Percentiles rank a stretch among this genome's conserved stretches.
Conservation (phyloP, 2,113 vertebrate genomes). For the Takifugu flavidus region DNA sequence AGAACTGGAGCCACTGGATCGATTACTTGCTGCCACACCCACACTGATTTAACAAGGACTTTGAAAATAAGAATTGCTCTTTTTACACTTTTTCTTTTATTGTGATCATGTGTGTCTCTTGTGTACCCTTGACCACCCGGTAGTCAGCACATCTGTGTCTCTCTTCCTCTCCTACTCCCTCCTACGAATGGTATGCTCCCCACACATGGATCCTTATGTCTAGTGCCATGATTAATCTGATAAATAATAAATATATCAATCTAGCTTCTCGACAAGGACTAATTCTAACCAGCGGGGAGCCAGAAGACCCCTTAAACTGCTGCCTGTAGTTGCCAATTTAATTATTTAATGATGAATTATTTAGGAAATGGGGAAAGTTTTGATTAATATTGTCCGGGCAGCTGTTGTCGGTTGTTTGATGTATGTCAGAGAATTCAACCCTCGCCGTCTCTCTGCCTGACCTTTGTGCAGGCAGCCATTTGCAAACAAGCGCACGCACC, state of each 20-base stretch:
- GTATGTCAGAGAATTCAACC: slow-evolving; percentile 90
- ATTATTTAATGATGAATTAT: slow-evolving; percentile 99
- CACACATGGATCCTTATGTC: slow-evolving; percentile 86
- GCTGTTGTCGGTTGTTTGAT: slow-evolving; percentile 94
- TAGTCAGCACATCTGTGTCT: slow-evolving; percentile 67
- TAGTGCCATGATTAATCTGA: slow-evolving; percentile 98
- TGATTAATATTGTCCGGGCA: slow-evolving; percentile 95
- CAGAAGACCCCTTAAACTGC: slow-evolving; percentile 89
- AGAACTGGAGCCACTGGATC: slow-evolving; percentile 69
- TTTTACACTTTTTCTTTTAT: slow-evolving; percentile 38
- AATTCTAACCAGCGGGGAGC: slow-evolving; percentile 98
- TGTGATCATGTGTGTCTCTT: slow-evolving; percentile 37
- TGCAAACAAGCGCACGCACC: slow-evolving; percentile 5
- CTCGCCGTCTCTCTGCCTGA: slow-evolving; percentile 45
- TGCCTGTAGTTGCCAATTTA: slow-evolving; percentile 93
- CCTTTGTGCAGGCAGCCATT: slow-evolving; percentile 37
- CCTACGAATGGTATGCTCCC: slow-evolving; percentile 71
- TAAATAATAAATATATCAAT: slow-evolving; percentile 99
- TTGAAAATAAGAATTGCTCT: slow-evolving; percentile 58
- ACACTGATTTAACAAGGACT: slow-evolving; percentile 44
- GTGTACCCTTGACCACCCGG: slow-evolving; percentile 69
- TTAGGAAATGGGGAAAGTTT: slow-evolving; percentile 96
- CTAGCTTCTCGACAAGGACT: slow-evolving; percentile 99
- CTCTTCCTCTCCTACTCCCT: slow-evolving; percentile 50
- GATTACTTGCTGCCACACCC: slow-evolving; percentile 56